Conservation (phyloP, 2,113 vertebrate species). For the Anoura caudifer region DNA sequence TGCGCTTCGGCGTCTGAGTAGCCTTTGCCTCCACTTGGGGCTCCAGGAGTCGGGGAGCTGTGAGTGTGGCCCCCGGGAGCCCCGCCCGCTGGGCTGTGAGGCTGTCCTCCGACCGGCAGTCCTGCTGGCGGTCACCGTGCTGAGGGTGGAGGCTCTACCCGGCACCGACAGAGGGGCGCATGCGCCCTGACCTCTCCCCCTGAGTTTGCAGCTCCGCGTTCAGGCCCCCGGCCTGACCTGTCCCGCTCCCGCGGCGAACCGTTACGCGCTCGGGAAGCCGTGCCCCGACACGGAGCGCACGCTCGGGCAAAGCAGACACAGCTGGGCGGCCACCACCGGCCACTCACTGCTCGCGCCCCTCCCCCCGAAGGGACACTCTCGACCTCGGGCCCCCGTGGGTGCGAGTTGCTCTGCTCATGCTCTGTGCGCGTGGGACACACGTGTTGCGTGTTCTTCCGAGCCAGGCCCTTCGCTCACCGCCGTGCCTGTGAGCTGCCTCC, state of each 20-base stretch:
- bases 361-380: fast-evolving
- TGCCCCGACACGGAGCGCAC: fast-evolving
- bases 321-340: fast-evolving
- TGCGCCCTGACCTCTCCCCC: too few relatives aligned
- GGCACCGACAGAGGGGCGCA: too few relatives aligned
- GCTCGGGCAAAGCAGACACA: fast-evolving
- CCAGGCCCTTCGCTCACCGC: background rate
- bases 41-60: background rate
- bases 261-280: background rate
- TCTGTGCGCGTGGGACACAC: fast-evolving
- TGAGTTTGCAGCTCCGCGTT: fast-evolving
- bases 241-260: background rate
- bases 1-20: fast-evolving
- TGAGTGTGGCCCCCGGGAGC: fast-evolving
- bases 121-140: fast-evolving
- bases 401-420: background rate
- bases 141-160: too few relatives aligned
- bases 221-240: background rate
- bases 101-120: too few relatives aligned
- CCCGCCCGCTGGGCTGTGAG: fast-evolving
- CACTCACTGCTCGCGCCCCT: fast-evolving
- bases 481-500: fast-evolving
- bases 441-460: fast-evolving
- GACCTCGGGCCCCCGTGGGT: too few relatives aligned
- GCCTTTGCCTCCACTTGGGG: background rate